phyloP scores from a whole-genome alignment of 2,888 invertebrate species.

The Iselma pallidipennis region DNA sequence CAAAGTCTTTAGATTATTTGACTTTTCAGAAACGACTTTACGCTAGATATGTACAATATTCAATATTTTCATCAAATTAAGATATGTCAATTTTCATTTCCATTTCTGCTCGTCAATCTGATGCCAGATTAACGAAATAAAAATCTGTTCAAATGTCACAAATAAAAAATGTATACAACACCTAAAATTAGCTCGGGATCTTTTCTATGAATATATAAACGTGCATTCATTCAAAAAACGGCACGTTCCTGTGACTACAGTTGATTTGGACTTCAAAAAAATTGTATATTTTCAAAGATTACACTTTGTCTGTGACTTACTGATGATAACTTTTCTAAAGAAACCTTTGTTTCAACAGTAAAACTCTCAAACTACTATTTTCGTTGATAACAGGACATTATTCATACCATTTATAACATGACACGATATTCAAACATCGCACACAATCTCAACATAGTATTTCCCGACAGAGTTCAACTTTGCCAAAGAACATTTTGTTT shows the following conservation, averaged over 20 bases:
- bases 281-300: background rate
- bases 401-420: slow-evolving; percentile 14
- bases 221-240: too few relatives aligned
- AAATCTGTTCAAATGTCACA: too few relatives aligned
- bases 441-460: slow-evolving; percentile 16
- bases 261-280: too few relatives aligned
- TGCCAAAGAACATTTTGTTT: slow-evolving; percentile 16
- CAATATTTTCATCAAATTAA: background rate
- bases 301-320: too few relatives aligned
- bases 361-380: background rate
- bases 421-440: slow-evolving; percentile 17
- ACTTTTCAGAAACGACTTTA: background rate
- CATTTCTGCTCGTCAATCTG: too few relatives aligned
- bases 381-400: slow-evolving; percentile 4
- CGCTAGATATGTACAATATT: background rate
- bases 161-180: too few relatives aligned
- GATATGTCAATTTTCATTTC: too few relatives aligned
- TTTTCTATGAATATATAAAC: too few relatives aligned
- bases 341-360: background rate
- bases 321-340: background rate
- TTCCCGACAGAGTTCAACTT: slow-evolving; percentile 27
- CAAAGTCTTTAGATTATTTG: background rate
- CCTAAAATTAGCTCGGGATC: too few relatives aligned
- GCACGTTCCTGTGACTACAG: too few relatives aligned
- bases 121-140: too few relatives aligned